Evolutionary conservation across 2,888 invertebrate genomes (phyloP).

Genomic region (Mechanitis mazaeus): DNA sequence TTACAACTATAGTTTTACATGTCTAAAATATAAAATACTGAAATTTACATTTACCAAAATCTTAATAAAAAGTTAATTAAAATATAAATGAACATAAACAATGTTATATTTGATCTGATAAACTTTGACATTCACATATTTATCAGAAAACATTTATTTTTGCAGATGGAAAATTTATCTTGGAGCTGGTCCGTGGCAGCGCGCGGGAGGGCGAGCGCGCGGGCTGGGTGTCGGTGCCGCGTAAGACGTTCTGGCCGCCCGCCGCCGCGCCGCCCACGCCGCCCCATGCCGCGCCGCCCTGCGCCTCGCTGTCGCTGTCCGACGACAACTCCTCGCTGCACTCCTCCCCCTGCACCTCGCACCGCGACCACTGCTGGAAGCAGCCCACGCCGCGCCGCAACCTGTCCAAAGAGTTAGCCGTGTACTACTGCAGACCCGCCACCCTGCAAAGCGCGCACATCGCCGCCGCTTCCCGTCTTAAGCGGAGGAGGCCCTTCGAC

Average conservation of each 20-base stretch:
- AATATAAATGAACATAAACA: too few species aligned
- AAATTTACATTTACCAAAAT: too few species aligned
- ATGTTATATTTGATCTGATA: neutral
- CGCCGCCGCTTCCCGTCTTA: slow-evolving; percentile 65
- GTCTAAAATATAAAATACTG: too few species aligned
- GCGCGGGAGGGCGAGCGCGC: slow-evolving; percentile 83
- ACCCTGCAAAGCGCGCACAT: slow-evolving; percentile 63
- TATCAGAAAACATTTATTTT: slow-evolving; percentile 12
- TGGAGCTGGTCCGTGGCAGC: slow-evolving; percentile 82
- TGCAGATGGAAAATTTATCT: slow-evolving; percentile 92
- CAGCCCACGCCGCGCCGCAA: slow-evolving; percentile 85
- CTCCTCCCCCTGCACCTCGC: slow-evolving; percentile 87
- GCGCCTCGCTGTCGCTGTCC: slow-evolving; percentile 88
- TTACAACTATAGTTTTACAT: too few species aligned
- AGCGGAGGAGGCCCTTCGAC: slow-evolving; percentile 83
- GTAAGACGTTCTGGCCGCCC: slow-evolving; percentile 91
- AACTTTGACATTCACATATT: slow-evolving; percentile 4
- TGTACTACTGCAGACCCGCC: slow-evolving; percentile 80
- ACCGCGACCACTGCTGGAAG: slow-evolving; percentile 93
- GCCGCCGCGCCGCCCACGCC: slow-evolving; percentile 81
- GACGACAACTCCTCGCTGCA: slow-evolving; percentile 94
- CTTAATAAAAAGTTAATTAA: too few species aligned
- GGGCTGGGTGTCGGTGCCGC: slow-evolving; percentile 92
- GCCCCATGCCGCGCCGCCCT: slow-evolving; percentile 65
- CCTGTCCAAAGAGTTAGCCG: slow-evolving; percentile 83